phyloP scores from a whole-genome alignment of 2,888 invertebrate species.

The Volucella inflata region DNA sequence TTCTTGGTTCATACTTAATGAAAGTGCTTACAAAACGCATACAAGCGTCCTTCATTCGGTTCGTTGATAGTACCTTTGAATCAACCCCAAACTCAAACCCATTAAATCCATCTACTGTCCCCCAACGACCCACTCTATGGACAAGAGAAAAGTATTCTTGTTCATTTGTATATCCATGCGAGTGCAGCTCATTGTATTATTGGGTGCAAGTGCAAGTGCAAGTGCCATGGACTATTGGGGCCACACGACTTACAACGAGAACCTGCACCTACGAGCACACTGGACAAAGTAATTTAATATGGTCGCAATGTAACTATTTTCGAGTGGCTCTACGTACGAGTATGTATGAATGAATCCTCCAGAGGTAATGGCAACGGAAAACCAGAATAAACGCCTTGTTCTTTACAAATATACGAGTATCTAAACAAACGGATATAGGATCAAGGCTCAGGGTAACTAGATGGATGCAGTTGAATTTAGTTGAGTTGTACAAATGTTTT shows the following conservation, averaged over 20 bases:
- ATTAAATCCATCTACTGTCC: not conserved
- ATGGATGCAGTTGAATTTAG: slow-evolving; percentile 66
- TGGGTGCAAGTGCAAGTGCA: slow-evolving; percentile 47
- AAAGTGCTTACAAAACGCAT: slow-evolving; percentile 70
- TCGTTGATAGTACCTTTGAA: slow-evolving; percentile 12
- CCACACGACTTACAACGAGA: slow-evolving; percentile 5
- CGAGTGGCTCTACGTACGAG: not conserved
- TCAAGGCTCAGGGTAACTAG: slow-evolving; percentile 34
- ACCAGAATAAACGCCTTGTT: not conserved
- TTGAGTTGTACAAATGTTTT: slow-evolving; percentile 68
- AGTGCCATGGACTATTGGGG: slow-evolving; percentile 12
- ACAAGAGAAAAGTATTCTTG: too few species aligned
- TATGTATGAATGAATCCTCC: slow-evolving; percentile 45
- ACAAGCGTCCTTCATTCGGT: slow-evolving; percentile 27
- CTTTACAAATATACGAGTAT: slow-evolving; percentile 40
- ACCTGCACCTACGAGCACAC: slow-evolving; percentile 4
- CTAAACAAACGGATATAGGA: slow-evolving; percentile 12
- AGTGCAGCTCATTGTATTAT: slow-evolving; percentile 40
- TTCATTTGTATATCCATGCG: slow-evolving; percentile 10
- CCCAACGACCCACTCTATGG: too few species aligned
- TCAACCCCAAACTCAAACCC: slow-evolving; percentile 13
- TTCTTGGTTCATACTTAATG: slow-evolving; percentile 63
- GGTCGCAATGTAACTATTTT: slow-evolving; percentile 68
- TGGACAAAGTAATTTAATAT: slow-evolving; percentile 74
- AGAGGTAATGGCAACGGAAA: slow-evolving; percentile 13